These are phyloP conservation scores for Ondatra zibethicus DNA, from an alignment of 2,113 vertebrate species.

Conservation along the genomic window DNA sequence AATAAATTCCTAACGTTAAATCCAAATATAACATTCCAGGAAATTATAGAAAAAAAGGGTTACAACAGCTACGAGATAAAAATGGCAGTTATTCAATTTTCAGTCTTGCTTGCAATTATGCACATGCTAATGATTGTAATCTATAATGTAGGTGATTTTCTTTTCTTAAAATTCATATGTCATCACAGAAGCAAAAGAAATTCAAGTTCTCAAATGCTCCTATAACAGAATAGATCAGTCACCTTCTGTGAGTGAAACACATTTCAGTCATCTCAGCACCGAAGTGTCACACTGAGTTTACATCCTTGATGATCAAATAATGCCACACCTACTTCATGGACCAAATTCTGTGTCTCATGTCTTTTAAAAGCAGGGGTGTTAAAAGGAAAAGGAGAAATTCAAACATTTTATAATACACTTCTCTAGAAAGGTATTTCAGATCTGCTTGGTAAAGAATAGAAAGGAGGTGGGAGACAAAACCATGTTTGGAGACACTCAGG, in stretches of 20 bases:
- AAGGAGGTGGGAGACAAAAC: not conserved
- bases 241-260: not conserved
- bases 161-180: not conserved
- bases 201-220: not conserved
- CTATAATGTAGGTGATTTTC: not conserved
- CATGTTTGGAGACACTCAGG: not conserved
- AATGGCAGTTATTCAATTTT: not conserved
- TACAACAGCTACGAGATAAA: not conserved
- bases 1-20: not conserved
- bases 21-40: not conserved
- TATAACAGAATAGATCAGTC: not conserved
- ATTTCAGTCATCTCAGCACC: conserved; percentile 1
- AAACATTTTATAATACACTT: not conserved
- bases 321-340: not conserved
- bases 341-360: not conserved
- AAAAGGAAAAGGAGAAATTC: conserved; percentile 9
- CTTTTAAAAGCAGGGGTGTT: conserved; percentile 30
- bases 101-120: not conserved
- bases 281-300: not conserved
- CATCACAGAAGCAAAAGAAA: conserved; percentile 22
- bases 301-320: conserved; percentile 25
- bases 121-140: not conserved
- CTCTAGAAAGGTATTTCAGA: not conserved
- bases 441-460: not conserved
- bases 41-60: not conserved